phyloP scores from a whole-genome alignment of 2,888 invertebrate species.

The Sarcophaga carnaria region DNA sequence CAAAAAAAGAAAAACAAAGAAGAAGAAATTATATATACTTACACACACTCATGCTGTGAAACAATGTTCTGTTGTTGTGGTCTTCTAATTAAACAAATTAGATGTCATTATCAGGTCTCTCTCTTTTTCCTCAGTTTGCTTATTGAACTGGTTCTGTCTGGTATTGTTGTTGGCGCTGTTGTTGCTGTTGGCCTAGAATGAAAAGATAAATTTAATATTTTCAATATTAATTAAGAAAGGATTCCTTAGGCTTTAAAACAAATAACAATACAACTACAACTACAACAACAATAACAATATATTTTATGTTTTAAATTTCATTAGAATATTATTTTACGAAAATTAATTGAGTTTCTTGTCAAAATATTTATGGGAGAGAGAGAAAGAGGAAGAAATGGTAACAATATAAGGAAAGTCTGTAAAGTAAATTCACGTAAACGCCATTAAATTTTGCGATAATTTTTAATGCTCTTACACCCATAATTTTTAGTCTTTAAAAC shows the following conservation, averaged over 20 bases:
- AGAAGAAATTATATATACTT: background rate
- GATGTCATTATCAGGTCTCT: slow-evolving; percentile 66
- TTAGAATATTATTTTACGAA: slow-evolving; percentile 17
- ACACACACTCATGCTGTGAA: background rate
- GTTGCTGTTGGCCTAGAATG: slow-evolving; percentile 7
- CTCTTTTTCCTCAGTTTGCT: background rate
- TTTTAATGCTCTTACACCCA: no score
- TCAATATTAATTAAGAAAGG: slow-evolving; percentile 60
- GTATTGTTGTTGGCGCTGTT: background rate
- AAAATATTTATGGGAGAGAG: background rate
- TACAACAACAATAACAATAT: background rate
- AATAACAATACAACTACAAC: background rate
- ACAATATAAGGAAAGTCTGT: no score
- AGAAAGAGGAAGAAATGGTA: no score
- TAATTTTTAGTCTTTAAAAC: no score
- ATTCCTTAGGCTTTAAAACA: slow-evolving; percentile 48
- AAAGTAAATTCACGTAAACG: no score
- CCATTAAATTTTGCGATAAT: no score
- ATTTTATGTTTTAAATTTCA: slow-evolving; percentile 28
- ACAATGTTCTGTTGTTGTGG: slow-evolving; percentile 60
- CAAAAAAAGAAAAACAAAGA: background rate
- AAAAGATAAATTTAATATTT: slow-evolving; percentile 52
- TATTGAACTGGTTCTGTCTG: no score
- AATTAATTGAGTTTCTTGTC: slow-evolving; percentile 4
- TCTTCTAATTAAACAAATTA: slow-evolving; percentile 68